These are phyloP conservation scores for Eupithecia subfuscata DNA, from an alignment of 2,888 invertebrate genomes.

Conservation along the genomic window DNA sequence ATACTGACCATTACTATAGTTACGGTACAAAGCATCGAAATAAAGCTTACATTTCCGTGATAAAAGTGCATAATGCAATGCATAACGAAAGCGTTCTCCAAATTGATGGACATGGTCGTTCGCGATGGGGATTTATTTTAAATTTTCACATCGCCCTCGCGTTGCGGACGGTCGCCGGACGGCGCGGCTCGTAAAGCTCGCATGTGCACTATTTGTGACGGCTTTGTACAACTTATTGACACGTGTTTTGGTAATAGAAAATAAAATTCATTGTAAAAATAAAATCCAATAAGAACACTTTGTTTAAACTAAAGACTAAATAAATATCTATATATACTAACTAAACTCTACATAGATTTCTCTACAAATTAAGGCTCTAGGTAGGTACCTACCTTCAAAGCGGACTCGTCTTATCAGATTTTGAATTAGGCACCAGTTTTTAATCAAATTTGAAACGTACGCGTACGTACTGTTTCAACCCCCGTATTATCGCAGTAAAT, in stretches of 20 bases:
- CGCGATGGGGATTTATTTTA: constrained; percentile 69
- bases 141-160: constrained; percentile 66
- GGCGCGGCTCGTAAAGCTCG: constrained; percentile 37
- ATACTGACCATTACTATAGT: neutral
- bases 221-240: constrained; percentile 52
- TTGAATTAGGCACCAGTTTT: no score
- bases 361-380: no score
- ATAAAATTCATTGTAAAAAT: constrained; percentile 7
- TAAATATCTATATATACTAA: neutral
- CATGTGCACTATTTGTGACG: constrained; percentile 59
- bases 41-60: constrained; percentile 47
- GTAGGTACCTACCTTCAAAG: no score
- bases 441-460: no score
- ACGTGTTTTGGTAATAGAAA: constrained; percentile 34
- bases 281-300: neutral
- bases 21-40: constrained; percentile 1
- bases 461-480: no score
- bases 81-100: constrained; percentile 49
- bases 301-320: neutral
- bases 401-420: no score
- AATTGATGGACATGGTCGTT: constrained; percentile 51
- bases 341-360: neutral
- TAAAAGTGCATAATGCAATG: constrained; percentile 26
- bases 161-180: constrained; percentile 18
- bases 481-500: no score